phyloP scores from a whole-genome alignment of 2,888 invertebrate genomes.

The Netelia fuscicornis region DNA sequence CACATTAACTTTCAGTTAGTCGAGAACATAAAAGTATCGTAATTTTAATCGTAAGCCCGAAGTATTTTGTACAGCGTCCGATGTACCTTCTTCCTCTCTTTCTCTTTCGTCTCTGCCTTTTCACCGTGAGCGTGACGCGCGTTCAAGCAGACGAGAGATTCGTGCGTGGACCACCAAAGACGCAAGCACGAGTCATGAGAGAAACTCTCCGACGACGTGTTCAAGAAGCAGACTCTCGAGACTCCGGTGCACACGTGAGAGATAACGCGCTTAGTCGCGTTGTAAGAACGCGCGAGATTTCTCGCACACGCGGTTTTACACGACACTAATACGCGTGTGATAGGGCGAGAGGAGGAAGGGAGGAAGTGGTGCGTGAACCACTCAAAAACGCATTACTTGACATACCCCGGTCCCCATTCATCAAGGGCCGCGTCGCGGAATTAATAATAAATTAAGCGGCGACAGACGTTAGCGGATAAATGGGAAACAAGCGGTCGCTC shows the following conservation, averaged over 20 bases:
- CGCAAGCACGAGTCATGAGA: constrained; percentile 62
- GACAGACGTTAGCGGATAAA: constrained; percentile 68
- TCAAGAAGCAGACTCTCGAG: constrained; percentile 48
- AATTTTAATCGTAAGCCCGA: constrained; percentile 79
- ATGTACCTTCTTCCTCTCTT: constrained; percentile 46
- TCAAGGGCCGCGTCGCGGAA: constrained; percentile 71
- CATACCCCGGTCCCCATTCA: constrained; percentile 67
- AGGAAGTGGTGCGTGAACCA: constrained; percentile 55
- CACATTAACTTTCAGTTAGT: constrained; percentile 81
- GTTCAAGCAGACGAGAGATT: constrained; percentile 76
- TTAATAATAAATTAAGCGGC: constrained; percentile 80
- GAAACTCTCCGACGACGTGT: constrained; percentile 47
- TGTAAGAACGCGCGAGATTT: constrained; percentile 35
- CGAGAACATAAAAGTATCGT: constrained; percentile 79
- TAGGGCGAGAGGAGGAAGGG: neutral
- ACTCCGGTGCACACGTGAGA: constrained; percentile 22
- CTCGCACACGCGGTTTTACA: constrained; percentile 26
- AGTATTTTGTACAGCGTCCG: constrained; percentile 65
- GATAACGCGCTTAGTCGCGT: constrained; percentile 64
- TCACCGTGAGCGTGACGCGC: constrained; percentile 59
- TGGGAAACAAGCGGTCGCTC: constrained; percentile 49
- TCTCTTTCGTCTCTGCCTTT: constrained; percentile 32
- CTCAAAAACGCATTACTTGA: constrained; percentile 74
- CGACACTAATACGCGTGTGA: neutral
- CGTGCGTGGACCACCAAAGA: constrained; percentile 79